Evolutionary conservation across 2,888 invertebrate genomes (phyloP), one percentile per base, ranked within the genome.

Genomic region (Apeira syringaria): DNA sequence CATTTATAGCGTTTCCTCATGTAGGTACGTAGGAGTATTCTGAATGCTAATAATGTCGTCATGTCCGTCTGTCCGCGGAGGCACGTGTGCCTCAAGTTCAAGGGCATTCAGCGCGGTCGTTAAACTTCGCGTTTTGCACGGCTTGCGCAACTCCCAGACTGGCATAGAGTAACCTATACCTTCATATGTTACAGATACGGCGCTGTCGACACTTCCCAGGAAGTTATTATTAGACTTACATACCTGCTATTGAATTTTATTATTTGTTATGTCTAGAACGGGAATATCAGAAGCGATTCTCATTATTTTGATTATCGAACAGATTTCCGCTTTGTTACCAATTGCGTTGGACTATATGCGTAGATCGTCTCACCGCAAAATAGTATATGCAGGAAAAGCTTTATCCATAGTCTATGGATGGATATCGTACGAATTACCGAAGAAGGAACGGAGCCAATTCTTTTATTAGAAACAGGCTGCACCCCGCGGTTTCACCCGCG

Each of bases 91-190:
- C 6, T 8, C 53, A 73, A 69, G 82, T 81, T 81, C 82, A 82
- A 79, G 81, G 81, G 78, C 75, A 62, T 34, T 36, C 48, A 47
- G 53, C 35, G 45, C 72, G 81, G 80, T 67, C 78, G 71, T 75
- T 78, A 70, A 66, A 70, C 81, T 64, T 56, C 40, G 57, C 53
- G 74, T 80, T 81, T 78, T 80, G 76, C 73, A 64, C 60, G 58
- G 55, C 59, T 60, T 67, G 63, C 65, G 68, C 60, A 64, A 63
- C 56, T 49, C 46, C 55, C 59, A 68, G 67, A 64, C 68, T 31
- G 34, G 34, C 62, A 61, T 63, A 65, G 71, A 74, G 70, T 59
- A 64, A 67, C 38, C 67, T 57, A 59, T 54, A 58, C 50, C 43
- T 56, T 50, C 55, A 53, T 56, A 50, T n/a, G 43, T 47, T 47